phyloP scores from a whole-genome alignment of 2,113 vertebrate species.

The Podarcis muralis region DNA sequence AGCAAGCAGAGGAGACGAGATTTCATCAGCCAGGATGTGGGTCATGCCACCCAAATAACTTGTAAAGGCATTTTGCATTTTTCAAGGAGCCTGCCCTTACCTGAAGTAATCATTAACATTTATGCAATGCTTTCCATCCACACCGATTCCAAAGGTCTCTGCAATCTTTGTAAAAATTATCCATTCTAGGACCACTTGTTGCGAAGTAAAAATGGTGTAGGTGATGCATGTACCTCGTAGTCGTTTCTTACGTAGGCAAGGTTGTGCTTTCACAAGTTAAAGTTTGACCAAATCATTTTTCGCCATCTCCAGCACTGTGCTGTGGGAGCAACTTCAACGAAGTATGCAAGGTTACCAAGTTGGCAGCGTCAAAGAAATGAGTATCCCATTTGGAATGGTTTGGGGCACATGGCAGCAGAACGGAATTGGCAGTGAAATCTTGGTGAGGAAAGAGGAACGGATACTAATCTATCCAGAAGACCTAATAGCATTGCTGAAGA shows the following conservation, averaged over 20 bases:
- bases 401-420: neutral
- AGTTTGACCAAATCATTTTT: neutral
- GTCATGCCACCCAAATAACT: neutral
- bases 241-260: neutral
- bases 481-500: neutral
- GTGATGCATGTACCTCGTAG: neutral
- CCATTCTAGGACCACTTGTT: neutral
- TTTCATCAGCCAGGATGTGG: neutral
- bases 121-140: constrained; percentile 15
- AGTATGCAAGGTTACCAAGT: neutral
- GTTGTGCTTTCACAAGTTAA: neutral
- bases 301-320: neutral
- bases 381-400: no score
- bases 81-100: neutral
- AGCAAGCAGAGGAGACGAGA: neutral
- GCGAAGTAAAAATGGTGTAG: neutral
- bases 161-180: constrained; percentile 8
- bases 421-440: neutral
- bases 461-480: neutral
- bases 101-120: neutral
- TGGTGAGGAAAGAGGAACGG: neutral
- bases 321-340: neutral
- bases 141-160: neutral
- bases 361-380: neutral
- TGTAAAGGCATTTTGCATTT: constrained; percentile 19